These are phyloP conservation scores for Periphyllus acericola DNA, from an alignment of 2,888 invertebrate species.

Conservation along the genomic window DNA sequence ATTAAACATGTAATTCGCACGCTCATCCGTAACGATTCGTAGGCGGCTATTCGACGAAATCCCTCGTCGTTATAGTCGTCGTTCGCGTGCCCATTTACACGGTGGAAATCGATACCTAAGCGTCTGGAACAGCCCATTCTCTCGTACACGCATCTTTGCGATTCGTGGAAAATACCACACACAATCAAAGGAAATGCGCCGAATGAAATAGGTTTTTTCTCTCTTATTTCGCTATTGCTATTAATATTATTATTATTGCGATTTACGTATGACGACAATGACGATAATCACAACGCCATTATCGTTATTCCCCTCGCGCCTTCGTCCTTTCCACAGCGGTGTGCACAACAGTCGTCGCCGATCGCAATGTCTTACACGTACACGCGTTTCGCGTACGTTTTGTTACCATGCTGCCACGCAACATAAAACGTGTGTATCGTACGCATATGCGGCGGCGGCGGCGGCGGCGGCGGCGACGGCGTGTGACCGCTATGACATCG, in stretches of 20 bases:
- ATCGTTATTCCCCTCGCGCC: neutral
- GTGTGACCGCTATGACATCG: slow-evolving; percentile 12
- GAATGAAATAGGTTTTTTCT: slow-evolving; percentile 20
- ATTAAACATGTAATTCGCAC: too few relatives aligned
- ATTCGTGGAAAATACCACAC: slow-evolving; percentile 19
- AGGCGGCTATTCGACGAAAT: too few relatives aligned
- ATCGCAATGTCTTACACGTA: too few relatives aligned
- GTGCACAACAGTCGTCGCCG: neutral
- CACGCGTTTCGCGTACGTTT: too few relatives aligned
- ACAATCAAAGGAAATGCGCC: slow-evolving; percentile 18
- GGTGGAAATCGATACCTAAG: too few relatives aligned
- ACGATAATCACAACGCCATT: neutral
- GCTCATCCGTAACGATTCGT: too few relatives aligned
- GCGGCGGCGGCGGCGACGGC: too few relatives aligned
- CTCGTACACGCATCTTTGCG: neutral
- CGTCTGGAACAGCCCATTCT: neutral
- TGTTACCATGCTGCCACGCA: neutral
- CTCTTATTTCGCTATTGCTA: too few relatives aligned
- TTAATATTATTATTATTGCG: slow-evolving; percentile 22
- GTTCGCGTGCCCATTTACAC: neutral
- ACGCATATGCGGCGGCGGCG: neutral
- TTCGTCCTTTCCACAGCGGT: neutral
- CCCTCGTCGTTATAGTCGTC: too few relatives aligned
- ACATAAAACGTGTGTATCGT: neutral
- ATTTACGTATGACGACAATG: neutral